Conservation (phyloP, 2,113 vertebrate genomes). For the Promerops cafer region DNA sequence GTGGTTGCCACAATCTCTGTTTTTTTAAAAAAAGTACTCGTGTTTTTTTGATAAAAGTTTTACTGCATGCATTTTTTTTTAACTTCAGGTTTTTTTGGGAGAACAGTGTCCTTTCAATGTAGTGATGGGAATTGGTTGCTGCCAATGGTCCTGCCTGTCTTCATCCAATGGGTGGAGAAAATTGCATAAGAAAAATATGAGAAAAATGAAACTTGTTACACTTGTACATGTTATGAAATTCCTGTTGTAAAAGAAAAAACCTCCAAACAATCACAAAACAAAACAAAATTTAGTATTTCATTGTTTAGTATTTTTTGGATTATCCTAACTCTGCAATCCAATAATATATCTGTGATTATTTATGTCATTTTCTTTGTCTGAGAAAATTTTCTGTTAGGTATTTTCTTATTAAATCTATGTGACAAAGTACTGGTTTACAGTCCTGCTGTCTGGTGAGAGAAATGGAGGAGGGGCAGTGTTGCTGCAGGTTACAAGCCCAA, state of each 20-base stretch:
- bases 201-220: background rate
- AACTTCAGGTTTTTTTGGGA: background rate
- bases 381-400: background rate
- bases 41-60: background rate
- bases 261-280: accelerated
- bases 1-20: background rate
- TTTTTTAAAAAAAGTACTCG: background rate
- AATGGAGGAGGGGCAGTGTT: background rate
- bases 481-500: background rate
- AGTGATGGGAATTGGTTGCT: background rate
- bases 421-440: background rate
- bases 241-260: background rate
- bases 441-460: background rate
- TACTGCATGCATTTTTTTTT: background rate
- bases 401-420: background rate
- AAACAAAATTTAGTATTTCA: background rate
- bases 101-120: background rate
- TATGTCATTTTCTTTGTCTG: background rate
- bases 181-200: background rate
- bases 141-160: background rate
- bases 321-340: background rate
- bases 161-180: background rate
- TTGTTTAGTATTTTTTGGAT: background rate
- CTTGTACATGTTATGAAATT: background rate
- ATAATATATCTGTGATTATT: background rate